phyloP scores from a whole-genome alignment of 2,888 invertebrate species.

The Torymus auratus region DNA sequence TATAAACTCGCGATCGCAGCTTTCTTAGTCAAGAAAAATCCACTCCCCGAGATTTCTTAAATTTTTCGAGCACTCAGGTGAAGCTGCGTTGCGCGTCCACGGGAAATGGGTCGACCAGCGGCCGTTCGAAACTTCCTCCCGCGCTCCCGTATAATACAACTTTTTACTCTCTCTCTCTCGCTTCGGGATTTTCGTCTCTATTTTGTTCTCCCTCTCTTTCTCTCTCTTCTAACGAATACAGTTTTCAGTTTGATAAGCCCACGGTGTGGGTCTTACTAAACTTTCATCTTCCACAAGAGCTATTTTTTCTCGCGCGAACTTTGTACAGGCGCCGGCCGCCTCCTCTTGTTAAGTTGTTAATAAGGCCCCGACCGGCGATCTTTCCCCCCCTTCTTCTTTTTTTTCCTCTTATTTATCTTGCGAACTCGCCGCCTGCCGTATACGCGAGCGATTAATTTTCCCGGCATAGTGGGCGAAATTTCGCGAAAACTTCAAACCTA shows the following conservation, averaged over 20 bases:
- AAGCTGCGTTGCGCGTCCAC: not conserved
- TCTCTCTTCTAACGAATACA: conserved; percentile 38
- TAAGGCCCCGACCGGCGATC: conserved; percentile 10
- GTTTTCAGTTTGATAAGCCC: conserved; percentile 53
- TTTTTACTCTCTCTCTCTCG: conserved; percentile 33
- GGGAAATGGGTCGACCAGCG: not conserved
- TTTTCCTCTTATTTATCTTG: conserved; percentile 11
- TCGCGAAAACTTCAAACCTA: conserved; percentile 5
- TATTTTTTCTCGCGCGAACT: conserved; percentile 39
- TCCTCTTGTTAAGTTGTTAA: conserved; percentile 45
- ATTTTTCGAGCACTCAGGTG: conserved; percentile 16
- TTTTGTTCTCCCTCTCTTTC: conserved; percentile 13
- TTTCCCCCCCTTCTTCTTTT: not conserved
- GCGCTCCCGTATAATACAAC: conserved; percentile 15
- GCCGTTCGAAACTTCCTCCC: not conserved
- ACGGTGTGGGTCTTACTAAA: conserved; percentile 27
- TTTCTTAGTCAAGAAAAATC: no score
- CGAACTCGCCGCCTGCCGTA: not conserved
- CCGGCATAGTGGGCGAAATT: no score
- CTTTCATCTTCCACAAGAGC: conserved; percentile 26
- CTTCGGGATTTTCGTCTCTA: conserved; percentile 41
- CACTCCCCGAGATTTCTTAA: not conserved
- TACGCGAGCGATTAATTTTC: conserved; percentile 11
- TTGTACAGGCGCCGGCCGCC: not conserved
- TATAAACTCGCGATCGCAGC: no score